Base-by-base conservation (phyloP, 1,140 invertebrate species). In the Saccostrea glomerata region DNA sequence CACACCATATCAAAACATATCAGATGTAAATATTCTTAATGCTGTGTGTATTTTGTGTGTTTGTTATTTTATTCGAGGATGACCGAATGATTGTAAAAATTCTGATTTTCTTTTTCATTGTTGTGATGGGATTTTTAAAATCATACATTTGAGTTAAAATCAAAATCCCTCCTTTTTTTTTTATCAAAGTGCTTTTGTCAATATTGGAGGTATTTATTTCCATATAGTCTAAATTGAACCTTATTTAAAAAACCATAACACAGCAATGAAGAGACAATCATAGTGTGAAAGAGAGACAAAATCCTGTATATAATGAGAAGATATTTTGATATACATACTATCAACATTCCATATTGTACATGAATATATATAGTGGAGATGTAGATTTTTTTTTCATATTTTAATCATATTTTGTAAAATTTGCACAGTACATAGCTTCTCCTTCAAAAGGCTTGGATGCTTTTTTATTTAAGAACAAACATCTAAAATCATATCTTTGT, bases 1-100 rank as follows among this genome's bases (percentile, higher is more conserved):
- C 30, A 77, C 70, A 77, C 70, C 70, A 77, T 77, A 77, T 77
- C 70, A 36, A 77, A 77, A 77, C 70, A 77, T 77, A 77, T 77
- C 70, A 77, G 70, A 36, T 77, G 70, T 77, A 77, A 40, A 77
- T 77, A 77, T 77, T 77, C 70, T 77, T 77, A 36, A 11, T 77
- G 70, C 23, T 77, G 70, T 36, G 30, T 77, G 25, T 77, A 30
- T 30, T 77, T 30, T 77, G 30, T 77, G 58, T 63, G 17, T 77
- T 77, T 25, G 23, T 63, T 63, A 63, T 20, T 20, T 4, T 36
- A 15, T 30, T 15, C 36, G 70, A n/a, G 3, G 9, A 17, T 73
- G 66, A n/a, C n/a, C n/a, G n/a, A 25, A 30, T 36, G 30, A 30
- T 25, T 12, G 13, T 77, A 36, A 17, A 30, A 47, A 47, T 47